A percentile compares a stretch with the other conserved stretches of the same genome.
These are phyloP conservation scores for Potorous gilbertii DNA, from an alignment of 2,797 vertebrate species.

Conservation along the genomic window DNA sequence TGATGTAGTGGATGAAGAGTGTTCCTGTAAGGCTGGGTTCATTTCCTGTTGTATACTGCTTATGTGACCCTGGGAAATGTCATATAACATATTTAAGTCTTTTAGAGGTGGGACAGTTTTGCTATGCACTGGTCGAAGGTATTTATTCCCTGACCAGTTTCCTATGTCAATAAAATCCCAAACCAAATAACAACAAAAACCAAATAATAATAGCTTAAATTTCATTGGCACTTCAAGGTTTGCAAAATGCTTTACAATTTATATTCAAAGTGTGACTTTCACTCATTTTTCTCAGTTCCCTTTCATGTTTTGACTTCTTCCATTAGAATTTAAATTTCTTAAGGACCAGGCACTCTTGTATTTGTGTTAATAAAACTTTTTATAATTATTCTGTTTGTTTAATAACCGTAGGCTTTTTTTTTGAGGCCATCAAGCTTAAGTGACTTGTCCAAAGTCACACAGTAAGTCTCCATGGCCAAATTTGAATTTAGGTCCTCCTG, in stretches of 20 bases:
- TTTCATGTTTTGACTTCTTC: background rate
- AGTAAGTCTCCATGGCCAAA: background rate
- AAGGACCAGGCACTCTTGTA: background rate
- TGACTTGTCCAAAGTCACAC: background rate
- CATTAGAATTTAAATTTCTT: background rate
- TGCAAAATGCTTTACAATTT: background rate
- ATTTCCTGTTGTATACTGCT: background rate
- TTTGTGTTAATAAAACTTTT: constrained; percentile 25
- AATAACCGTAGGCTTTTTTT: background rate
- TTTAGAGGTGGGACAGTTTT: background rate
- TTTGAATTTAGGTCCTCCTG: background rate
- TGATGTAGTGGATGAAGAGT: background rate
- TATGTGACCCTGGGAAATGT: background rate
- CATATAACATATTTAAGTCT: background rate
- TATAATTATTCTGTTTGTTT: background rate
- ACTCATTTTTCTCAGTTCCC: background rate
- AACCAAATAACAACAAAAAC: background rate
- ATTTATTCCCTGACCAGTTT: background rate
- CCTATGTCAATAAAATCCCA: background rate
- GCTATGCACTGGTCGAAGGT: background rate
- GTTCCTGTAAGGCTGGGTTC: background rate
- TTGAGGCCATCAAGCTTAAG: background rate
- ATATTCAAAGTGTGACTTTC: background rate
- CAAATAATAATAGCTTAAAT: background rate
- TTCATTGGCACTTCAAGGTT: background rate